Conservation (phyloP, 2,888 invertebrate species). For the Drosophila testacea region DNA sequence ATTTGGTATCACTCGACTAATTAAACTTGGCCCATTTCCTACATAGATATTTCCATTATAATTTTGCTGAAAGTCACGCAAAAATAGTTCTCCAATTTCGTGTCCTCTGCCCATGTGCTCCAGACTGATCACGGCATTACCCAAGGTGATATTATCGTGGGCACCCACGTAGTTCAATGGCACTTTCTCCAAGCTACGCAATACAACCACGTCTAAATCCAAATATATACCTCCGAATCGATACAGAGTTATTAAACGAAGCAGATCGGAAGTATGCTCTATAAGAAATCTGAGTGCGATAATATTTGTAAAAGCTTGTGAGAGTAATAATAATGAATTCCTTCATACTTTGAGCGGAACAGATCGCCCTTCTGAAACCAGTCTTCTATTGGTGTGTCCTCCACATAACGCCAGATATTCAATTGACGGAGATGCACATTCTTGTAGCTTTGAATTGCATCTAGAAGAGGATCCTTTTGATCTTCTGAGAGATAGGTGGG, state of each 20-base stretch:
- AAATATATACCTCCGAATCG: constrained; percentile 92
- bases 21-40: constrained; percentile 85
- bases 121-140: constrained; percentile 88
- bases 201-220: constrained; percentile 90
- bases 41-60: constrained; percentile 87
- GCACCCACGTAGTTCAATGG: constrained; percentile 84
- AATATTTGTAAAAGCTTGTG: not conserved
- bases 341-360: not conserved
- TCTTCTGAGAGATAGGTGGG: constrained; percentile 55
- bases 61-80: constrained; percentile 86
- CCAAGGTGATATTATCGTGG: constrained; percentile 85
- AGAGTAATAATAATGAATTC: not conserved
- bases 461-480: constrained; percentile 55
- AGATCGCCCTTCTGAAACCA: constrained; percentile 11
- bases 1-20: constrained; percentile 87
- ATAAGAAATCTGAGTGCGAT: constrained; percentile 29
- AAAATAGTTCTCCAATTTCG: constrained; percentile 86
- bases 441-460: constrained; percentile 28
- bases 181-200: constrained; percentile 84
- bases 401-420: constrained; percentile 8
- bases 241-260: constrained; percentile 86
- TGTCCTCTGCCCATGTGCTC: constrained; percentile 86
- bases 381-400: constrained; percentile 7
- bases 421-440: constrained; percentile 14
- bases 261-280: constrained; percentile 81